Base-by-base conservation (phyloP, 1,140 invertebrate species). In the Zeugodacus cucurbitae region DNA sequence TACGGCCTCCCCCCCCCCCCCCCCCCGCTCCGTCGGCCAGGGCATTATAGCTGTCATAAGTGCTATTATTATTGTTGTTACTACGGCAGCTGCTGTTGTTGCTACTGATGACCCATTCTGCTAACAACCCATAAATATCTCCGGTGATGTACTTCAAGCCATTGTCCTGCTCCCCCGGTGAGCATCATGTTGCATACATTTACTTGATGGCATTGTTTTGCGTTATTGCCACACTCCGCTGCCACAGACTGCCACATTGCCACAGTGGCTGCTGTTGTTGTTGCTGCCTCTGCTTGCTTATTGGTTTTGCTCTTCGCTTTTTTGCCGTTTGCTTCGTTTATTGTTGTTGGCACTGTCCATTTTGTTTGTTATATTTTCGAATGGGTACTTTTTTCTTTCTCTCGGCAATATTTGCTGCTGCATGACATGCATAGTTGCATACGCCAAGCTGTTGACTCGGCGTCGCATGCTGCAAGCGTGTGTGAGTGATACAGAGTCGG, bases 71-170 rank as follows among this genome's bases (percentile, higher is more conserved):
- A 82, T 82, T 82, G 22, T 74, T 74, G 67, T 74, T 70, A 74
- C 17, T 74, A 20, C 6, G 41, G 74, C 22, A 48, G 41, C 41
- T 48, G 41, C 44, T 82, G 74, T 48, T 82, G 41, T 22, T 82
- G 74, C 41, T 41, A 82, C 74, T 82, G 74, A 82, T 82, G 74
- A 82, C 74, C 74, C 74, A 82, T 82, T 82, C 74, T 82, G 41
- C 74, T 82, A 82, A 82, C 41, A 82, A 82, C 44, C 74, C 74
- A 82, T 82, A 82, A 82, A 82, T 82, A 82, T 82, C 74, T 82
- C 74, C 74, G 74, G 74, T 82, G 74, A 82, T 82, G 74, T 82
- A 82, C 74, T 82, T 82, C 74, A 22, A 48, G 74, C 74, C 44
- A 82, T 82, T 82, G 74, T 82, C 74, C 74, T 48, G 74, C n/a